phyloP scores from a whole-genome alignment of 1,140 invertebrate genomes.

The Orius insidiosus region DNA sequence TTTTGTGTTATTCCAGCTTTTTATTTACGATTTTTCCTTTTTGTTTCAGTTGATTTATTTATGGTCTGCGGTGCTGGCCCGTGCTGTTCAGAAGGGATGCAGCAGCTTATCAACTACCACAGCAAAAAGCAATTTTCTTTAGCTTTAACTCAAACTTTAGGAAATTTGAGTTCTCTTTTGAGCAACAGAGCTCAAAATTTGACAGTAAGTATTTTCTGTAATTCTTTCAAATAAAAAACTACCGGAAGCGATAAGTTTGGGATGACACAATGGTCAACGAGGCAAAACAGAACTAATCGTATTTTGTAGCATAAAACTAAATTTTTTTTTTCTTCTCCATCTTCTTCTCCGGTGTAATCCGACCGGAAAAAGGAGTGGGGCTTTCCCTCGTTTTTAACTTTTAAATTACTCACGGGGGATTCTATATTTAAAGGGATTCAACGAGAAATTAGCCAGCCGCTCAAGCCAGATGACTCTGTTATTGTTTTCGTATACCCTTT shows the following conservation, averaged over 20 bases:
- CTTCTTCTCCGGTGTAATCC: too few relatives aligned
- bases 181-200: constrained; percentile 25
- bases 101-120: constrained; percentile 25
- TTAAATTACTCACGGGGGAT: too few relatives aligned
- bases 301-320: neutral
- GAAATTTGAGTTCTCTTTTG: constrained; percentile 23
- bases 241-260: neutral
- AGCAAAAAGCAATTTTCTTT: constrained; percentile 26
- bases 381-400: too few relatives aligned
- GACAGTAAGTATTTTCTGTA: constrained; percentile 30
- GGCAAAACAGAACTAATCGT: neutral
- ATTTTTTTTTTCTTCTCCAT: neutral
- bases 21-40: too few relatives aligned
- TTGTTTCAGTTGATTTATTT: constrained; percentile 24
- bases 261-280: neutral
- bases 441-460: too few relatives aligned
- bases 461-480: too few relatives aligned
- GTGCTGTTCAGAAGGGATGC: constrained; percentile 30
- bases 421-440: too few relatives aligned
- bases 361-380: too few relatives aligned
- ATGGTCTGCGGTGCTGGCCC: constrained; percentile 25
- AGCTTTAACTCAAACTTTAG: constrained; percentile 23
- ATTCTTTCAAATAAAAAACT: too few relatives aligned
- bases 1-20: too few relatives aligned
- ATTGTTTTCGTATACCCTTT: too few relatives aligned